These are phyloP conservation scores for Drosophila ironensis DNA, from an alignment of 1,140 invertebrate genomes.

Conservation along the genomic window DNA sequence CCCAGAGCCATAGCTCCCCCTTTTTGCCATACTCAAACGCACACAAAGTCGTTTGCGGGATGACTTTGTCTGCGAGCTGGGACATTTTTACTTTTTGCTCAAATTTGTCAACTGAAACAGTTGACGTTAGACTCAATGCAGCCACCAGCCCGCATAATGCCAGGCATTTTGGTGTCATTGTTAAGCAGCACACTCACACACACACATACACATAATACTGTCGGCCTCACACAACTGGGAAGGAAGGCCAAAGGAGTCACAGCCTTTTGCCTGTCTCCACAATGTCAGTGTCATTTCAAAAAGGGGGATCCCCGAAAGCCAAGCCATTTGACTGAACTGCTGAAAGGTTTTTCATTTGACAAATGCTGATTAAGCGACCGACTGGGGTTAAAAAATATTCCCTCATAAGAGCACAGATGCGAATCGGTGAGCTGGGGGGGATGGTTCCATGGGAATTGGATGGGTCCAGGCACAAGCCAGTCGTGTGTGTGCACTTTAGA, in stretches of 20 bases:
- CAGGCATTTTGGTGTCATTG: slow-evolving; percentile 54
- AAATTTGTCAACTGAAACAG: slow-evolving; percentile 69
- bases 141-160: slow-evolving; percentile 53
- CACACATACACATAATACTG: background rate
- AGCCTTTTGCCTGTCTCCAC: slow-evolving; percentile 46
- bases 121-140: slow-evolving; percentile 64
- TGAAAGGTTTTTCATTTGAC: slow-evolving; percentile 58
- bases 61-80: slow-evolving; percentile 27
- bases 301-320: background rate
- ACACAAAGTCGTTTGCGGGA: slow-evolving; percentile 21
- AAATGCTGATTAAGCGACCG: slow-evolving; percentile 64
- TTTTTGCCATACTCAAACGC: no score
- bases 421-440: background rate
- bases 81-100: slow-evolving; percentile 55
- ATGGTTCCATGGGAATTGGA: slow-evolving; percentile 10
- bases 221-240: slow-evolving; percentile 5
- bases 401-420: background rate
- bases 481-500: slow-evolving; percentile 48
- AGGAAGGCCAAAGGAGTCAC: slow-evolving; percentile 48
- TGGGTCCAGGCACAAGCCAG: slow-evolving; percentile 10
- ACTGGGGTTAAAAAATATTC: slow-evolving; percentile 47
- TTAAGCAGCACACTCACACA: slow-evolving; percentile 27
- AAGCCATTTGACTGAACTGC: slow-evolving; percentile 5
- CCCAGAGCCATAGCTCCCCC: no score
- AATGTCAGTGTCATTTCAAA: slow-evolving; percentile 40